Percentiles rank a stretch among this genome's conserved stretches.
phyloP scores from a whole-genome alignment of 2,113 vertebrate genomes.

The Paraplagusia blochii region DNA sequence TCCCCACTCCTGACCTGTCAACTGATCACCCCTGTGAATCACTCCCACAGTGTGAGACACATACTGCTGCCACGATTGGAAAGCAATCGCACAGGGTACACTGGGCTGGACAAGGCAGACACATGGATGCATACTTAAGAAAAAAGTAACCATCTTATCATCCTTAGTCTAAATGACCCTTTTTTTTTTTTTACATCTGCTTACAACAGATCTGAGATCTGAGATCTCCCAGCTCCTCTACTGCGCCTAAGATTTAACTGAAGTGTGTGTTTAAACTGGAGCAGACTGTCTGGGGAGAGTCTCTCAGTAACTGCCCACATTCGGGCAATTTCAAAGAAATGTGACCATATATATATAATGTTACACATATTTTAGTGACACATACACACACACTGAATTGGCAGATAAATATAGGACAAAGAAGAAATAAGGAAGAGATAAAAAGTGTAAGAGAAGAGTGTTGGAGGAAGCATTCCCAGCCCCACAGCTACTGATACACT shows the following conservation, averaged over 20 bases:
- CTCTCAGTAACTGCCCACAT: too few species aligned
- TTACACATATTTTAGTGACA: neutral
- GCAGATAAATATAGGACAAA: neutral
- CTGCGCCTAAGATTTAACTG: constrained; percentile 50
- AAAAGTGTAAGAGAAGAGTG: constrained; percentile 17
- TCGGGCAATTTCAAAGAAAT: too few species aligned
- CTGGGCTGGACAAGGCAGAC: constrained; percentile 11
- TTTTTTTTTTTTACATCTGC: constrained; percentile 26
- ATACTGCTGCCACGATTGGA: too few species aligned
- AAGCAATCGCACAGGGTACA: too few species aligned
- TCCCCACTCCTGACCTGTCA: too few species aligned
- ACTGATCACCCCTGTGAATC: too few species aligned
- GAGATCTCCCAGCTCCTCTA: constrained; percentile 48
- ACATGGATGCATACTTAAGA: neutral
- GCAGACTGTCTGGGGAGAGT: constrained; percentile 52
- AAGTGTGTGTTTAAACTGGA: constrained; percentile 54
- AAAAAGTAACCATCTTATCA: too few species aligned
- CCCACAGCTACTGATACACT: constrained; percentile 40
- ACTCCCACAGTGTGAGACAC: too few species aligned
- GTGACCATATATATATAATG: neutral
- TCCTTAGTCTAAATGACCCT: too few species aligned
- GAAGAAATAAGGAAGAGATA: constrained; percentile 7
- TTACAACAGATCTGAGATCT: constrained; percentile 59
- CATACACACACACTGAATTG: neutral
- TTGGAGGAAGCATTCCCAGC: constrained; percentile 26